These are phyloP conservation scores for Chaetophractus vellerosus DNA, from an alignment of 2,797 vertebrate genomes.

Conservation along the genomic window DNA sequence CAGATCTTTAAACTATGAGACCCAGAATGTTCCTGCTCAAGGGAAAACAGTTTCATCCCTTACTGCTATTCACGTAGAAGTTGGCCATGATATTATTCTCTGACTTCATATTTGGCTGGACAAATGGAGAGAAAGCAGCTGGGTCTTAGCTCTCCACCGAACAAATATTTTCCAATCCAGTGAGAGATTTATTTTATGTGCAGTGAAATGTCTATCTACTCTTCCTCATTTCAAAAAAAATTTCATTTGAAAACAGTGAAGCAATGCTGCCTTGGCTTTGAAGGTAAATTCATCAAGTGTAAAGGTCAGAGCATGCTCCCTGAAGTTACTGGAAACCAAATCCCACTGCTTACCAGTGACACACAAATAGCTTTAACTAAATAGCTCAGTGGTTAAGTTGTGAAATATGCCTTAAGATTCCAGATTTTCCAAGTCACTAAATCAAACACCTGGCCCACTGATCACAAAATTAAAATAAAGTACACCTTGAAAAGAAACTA, in stretches of 20 bases:
- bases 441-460: neutral
- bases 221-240: neutral
- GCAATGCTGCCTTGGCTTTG: conserved; percentile 3
- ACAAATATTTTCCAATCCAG: conserved; percentile 59
- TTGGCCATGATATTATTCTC: neutral
- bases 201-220: conserved; percentile 9
- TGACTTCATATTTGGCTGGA: conserved; percentile 13
- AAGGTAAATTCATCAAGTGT: conserved; percentile 56
- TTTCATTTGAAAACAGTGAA: conserved; percentile 45
- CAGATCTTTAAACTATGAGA: neutral
- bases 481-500: neutral
- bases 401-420: conserved; percentile 17
- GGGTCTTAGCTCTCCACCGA: neutral
- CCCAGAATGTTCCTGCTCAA: neutral
- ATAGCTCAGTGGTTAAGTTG: neutral
- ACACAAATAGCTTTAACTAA: conserved; percentile 40
- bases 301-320: neutral
- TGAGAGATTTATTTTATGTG: conserved; percentile 44
- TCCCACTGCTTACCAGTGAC: neutral
- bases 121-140: conserved; percentile 44
- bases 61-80: neutral
- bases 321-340: neutral
- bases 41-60: neutral
- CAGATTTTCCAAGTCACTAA: neutral
- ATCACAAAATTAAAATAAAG: neutral